Base-by-base conservation (phyloP, 2,797 vertebrate species). In the Euthynnus affinis region DNA sequence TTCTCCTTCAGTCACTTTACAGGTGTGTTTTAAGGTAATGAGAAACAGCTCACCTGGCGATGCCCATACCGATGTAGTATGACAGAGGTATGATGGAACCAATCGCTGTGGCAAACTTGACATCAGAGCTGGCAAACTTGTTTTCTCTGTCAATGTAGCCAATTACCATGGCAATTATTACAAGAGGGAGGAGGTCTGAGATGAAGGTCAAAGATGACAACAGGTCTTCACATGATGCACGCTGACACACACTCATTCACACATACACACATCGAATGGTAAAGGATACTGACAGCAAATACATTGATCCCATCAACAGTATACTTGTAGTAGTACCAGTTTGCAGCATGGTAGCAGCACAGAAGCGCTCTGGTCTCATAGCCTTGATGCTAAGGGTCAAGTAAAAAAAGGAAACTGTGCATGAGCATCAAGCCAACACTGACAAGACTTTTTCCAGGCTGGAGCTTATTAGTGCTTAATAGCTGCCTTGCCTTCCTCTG, bases 41-140 rank as follows among this genome's bases (percentile, higher is more conserved):
- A 56, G n/a, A 58, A 67, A 23, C n/a, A 55, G 0, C 90, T 94
- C 69, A 97, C 97, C 97, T 98, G 80, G 97, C 97, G 0, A 97
- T 97, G 62, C 96, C 97, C 97, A 98, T 97, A 15, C 97, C 97
- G 0, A 97, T 98, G 82, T 97, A 97, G 88, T 98, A 97, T 2
- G 97, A 98, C 18, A 97, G 86, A 0, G 96, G 97, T 87, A 97
- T 96, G 82, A 97, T 96, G 78, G 97, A 97, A 76, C 95, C 56
- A 53, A 97, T 62, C 3, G 97, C 96, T 53, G 96, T 63, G 3
- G 93, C 91, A 58, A 98, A 98, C 91, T 97, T 98, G 4, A 95
- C 59, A 0, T 95, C 60, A 0, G 97, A 96, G 77, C 94, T 93
- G 10, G 91, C 94, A 7, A 94, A 95, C 14, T 46, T 59, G 89